phyloP scores from a whole-genome alignment of 2,888 invertebrate species.

The Caenorhabditis zanzibari region DNA sequence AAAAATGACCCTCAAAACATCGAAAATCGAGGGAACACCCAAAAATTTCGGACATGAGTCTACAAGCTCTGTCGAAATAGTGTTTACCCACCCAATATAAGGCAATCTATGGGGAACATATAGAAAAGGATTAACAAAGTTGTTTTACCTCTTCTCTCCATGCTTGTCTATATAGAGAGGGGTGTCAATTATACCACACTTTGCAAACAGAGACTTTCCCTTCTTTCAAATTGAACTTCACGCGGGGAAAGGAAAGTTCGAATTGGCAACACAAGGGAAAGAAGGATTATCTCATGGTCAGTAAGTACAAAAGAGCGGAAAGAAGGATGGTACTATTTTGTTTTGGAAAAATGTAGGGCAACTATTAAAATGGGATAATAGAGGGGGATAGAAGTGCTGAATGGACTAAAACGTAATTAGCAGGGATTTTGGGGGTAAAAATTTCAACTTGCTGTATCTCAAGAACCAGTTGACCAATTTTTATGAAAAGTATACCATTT shows the following conservation, averaged over 20 bases:
- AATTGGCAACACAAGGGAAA: conserved; percentile 37
- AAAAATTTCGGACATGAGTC: not conserved
- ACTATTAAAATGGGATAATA: no score
- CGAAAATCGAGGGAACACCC: not conserved
- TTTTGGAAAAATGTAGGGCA: conserved; percentile 31
- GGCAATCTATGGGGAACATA: conserved; percentile 35
- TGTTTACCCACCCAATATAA: conserved; percentile 49
- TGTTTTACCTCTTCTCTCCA: conserved; percentile 44
- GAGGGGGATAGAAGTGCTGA: no score
- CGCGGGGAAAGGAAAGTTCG: not conserved
- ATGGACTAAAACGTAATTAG: not conserved
- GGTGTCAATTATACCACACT: conserved; percentile 47
- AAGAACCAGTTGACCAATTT: no score
- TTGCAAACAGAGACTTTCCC: conserved; percentile 7
- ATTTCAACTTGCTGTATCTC: no score
- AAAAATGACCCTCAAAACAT: not conserved
- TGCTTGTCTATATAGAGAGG: not conserved
- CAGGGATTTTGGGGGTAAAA: not conserved
- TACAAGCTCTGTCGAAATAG: conserved; percentile 9
- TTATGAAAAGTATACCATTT: no score
- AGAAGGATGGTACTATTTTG: conserved; percentile 30
- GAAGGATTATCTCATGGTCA: conserved; percentile 24
- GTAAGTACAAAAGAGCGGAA: conserved; percentile 38
- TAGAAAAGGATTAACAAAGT: conserved; percentile 53
- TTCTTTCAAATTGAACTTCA: conserved; percentile 15